Evolutionary conservation across 1,140 invertebrate species (phyloP).

Genomic region (Cyclargus thomasi): DNA sequence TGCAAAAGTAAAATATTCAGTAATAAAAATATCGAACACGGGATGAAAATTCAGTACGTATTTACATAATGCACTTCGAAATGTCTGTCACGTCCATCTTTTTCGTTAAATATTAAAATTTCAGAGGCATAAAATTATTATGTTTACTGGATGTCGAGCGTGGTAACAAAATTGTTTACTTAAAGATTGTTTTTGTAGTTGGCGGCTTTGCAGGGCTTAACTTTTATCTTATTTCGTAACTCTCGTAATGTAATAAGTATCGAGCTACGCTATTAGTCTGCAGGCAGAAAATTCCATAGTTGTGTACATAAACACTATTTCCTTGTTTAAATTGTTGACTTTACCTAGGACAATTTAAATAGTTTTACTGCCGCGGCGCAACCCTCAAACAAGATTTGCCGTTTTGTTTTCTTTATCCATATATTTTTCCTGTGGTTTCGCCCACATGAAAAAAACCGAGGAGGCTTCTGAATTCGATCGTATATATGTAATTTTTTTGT

Average conservation of each 20-base stretch:
- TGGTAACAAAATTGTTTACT: not conserved
- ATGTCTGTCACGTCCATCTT: not conserved
- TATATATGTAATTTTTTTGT: too few relatives aligned
- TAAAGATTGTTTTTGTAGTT: not conserved
- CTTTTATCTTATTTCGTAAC: constrained; percentile 11
- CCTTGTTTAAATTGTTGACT: not conserved
- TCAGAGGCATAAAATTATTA: not conserved
- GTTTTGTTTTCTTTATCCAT: not conserved
- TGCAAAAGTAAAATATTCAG: too few relatives aligned
- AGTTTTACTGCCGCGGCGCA: not conserved
- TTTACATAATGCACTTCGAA: too few relatives aligned
- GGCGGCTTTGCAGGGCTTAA: not conserved
- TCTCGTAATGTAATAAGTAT: constrained; percentile 2
- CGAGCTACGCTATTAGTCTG: not conserved
- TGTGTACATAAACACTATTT: not conserved
- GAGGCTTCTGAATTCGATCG: too few relatives aligned
- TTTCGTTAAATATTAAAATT: not conserved
- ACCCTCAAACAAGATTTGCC: not conserved
- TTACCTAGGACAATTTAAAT: constrained; percentile 8
- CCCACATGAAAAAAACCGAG: too few relatives aligned
- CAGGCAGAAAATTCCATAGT: constrained; percentile 6
- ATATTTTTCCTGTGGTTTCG: too few relatives aligned
- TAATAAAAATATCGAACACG: too few relatives aligned
- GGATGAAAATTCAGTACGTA: too few relatives aligned
- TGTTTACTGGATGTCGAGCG: not conserved